A percentile compares a stretch with the other conserved stretches of the same genome.
phyloP scores from a whole-genome alignment of 2,113 vertebrate species.

The Romanogobio albipinnatus region DNA sequence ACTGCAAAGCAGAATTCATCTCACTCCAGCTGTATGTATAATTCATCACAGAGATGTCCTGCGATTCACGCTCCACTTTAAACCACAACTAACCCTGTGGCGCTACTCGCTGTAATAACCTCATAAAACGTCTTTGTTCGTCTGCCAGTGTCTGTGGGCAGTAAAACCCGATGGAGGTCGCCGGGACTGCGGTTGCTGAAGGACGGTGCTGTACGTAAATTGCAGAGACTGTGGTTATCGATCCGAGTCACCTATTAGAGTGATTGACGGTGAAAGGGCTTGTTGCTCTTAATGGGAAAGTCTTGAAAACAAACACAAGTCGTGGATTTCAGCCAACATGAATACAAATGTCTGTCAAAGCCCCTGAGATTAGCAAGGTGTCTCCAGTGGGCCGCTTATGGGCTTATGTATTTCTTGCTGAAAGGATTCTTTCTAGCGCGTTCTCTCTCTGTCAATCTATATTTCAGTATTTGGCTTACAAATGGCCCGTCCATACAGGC shows the following conservation, averaged over 20 bases:
- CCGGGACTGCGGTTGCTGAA: neutral
- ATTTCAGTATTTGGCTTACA: neutral
- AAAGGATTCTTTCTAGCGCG: neutral
- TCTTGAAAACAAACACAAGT: slow-evolving; percentile 50
- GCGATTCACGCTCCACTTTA: slow-evolving; percentile 3
- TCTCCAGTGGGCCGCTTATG: neutral
- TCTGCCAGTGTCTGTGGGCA: slow-evolving; percentile 47
- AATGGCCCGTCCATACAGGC: neutral
- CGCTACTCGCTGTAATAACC: slow-evolving; percentile 42
- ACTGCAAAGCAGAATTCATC: neutral
- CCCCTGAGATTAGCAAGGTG: neutral
- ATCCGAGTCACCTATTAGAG: slow-evolving; percentile 69
- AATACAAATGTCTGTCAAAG: slow-evolving; percentile 17
- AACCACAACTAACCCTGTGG: slow-evolving; percentile 42
- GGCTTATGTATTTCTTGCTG: neutral
- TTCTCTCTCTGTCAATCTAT: neutral
- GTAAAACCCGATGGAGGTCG: slow-evolving; percentile 64
- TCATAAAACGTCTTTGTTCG: slow-evolving; percentile 45
- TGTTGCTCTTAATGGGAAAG: slow-evolving; percentile 69
- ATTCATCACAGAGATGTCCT: slow-evolving; percentile 13
- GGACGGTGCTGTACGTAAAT: slow-evolving; percentile 61
- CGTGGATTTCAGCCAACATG: slow-evolving; percentile 32
- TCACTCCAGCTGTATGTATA: slow-evolving; percentile 11
- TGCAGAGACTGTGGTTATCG: slow-evolving; percentile 70
- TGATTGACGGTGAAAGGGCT: slow-evolving; percentile 66